A percentile compares a stretch with the other conserved stretches of the same genome.
Conservation (phyloP, 1,140 invertebrate genomes). For the Aricia agestis region DNA sequence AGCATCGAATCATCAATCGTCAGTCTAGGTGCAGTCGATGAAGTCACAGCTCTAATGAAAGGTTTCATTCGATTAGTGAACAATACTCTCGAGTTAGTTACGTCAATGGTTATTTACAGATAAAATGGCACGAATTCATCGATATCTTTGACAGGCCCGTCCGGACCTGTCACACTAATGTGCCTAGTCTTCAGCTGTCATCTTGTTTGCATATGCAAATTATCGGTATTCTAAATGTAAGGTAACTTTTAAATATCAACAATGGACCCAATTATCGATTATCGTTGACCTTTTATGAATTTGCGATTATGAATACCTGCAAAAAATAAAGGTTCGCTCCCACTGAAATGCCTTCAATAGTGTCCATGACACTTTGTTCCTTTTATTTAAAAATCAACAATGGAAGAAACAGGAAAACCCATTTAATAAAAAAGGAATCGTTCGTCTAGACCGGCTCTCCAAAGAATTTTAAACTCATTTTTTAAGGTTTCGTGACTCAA, state of each 20-base stretch:
- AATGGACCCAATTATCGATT: background rate
- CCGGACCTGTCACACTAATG: conserved; percentile 51
- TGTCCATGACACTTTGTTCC: conserved; percentile 2
- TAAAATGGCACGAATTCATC: conserved; percentile 51
- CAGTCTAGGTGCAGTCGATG: conserved; percentile 46
- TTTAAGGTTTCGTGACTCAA: background rate
- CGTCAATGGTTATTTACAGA: conserved; percentile 33
- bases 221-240: conserved; percentile 10
- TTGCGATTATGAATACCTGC: background rate
- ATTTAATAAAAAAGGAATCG: conserved; percentile 1
- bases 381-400: background rate
- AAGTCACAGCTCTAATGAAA: conserved; percentile 37
- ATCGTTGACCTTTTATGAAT: background rate
- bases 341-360: background rate
- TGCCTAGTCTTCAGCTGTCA: conserved; percentile 35
- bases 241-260: conserved; percentile 27
- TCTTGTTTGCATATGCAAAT: conserved; percentile 31
- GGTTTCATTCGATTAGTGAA: conserved; percentile 26
- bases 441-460: background rate
- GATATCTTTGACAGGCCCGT: conserved; percentile 46
- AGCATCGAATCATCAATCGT: conserved; percentile 60
- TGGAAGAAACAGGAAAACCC: conserved; percentile 1
- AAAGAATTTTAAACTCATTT: conserved; percentile 1
- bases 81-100: background rate
- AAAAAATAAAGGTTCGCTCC: background rate